Evolutionary conservation across 2,888 invertebrate genomes (phyloP).

Genomic region (Drosophila kanekoi): DNA sequence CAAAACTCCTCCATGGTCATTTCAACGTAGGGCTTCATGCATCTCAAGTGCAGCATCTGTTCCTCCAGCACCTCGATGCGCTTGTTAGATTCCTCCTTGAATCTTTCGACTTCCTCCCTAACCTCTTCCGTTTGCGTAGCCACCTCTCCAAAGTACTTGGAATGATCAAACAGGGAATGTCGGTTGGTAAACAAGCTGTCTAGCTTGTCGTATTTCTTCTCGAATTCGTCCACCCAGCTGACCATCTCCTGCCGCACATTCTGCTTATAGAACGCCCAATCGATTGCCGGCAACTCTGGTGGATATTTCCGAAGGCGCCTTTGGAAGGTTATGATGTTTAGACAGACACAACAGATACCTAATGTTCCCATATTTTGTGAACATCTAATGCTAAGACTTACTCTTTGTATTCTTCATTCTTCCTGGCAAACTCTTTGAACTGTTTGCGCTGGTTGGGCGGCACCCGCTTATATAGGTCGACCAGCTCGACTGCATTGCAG

Average conservation of each 20-base stretch:
- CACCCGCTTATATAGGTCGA: constrained; percentile 67
- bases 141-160: constrained; percentile 85
- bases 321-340: background rate
- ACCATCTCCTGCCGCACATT: constrained; percentile 88
- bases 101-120: constrained; percentile 82
- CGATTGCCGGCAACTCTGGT: constrained; percentile 90
- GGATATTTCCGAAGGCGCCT: constrained; percentile 85
- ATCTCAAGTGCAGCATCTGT: constrained; percentile 88
- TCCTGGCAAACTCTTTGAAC: constrained; percentile 59
- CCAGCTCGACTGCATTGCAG: constrained; percentile 39
- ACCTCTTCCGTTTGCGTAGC: constrained; percentile 88
- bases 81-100: constrained; percentile 66
- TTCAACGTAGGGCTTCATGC: constrained; percentile 90
- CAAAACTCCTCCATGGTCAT: constrained; percentile 94
- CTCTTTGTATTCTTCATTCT: constrained; percentile 63
- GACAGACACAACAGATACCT: background rate
- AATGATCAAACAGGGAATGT: constrained; percentile 71
- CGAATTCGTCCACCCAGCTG: constrained; percentile 93
- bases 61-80: constrained; percentile 85
- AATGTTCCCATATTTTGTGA: background rate
- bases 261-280: constrained; percentile 92
- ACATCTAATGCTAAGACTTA: constrained; percentile 32
- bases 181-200: constrained; percentile 66
- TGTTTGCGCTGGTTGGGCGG: constrained; percentile 71
- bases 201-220: constrained; percentile 89